phyloP scores from a whole-genome alignment of 2,888 invertebrate species.

The Nephrotoma appendiculata region DNA sequence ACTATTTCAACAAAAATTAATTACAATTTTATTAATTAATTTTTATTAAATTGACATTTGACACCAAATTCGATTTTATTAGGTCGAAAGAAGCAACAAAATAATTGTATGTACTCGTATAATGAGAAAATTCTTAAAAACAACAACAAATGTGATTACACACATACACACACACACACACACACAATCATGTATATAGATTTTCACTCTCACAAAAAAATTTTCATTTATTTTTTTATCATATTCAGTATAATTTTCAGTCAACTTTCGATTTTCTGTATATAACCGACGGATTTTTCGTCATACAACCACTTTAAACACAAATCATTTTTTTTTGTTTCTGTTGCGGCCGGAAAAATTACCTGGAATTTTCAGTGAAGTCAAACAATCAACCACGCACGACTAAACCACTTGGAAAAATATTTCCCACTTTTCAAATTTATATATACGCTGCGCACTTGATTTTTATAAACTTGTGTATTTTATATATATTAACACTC shows the following conservation, averaged over 20 bases:
- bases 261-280: neutral
- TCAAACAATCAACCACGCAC: neutral
- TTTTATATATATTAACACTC: neutral
- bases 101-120: neutral
- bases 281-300: neutral
- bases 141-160: neutral
- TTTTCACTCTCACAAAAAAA: neutral
- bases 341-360: neutral
- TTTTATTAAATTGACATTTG: constrained; percentile 3
- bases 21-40: constrained; percentile 1
- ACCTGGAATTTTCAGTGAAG: neutral
- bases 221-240: neutral
- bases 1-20: neutral
- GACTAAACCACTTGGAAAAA: neutral
- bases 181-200: neutral
- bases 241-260: neutral
- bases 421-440: neutral
- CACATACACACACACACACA: too few species aligned
- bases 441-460: neutral
- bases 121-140: neutral
- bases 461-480: neutral
- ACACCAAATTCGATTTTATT: neutral
- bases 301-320: neutral
- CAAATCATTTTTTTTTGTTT: neutral
- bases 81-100: neutral